Evolutionary conservation across 2,888 invertebrate genomes (phyloP).

Genomic region (Beris morrisii): DNA sequence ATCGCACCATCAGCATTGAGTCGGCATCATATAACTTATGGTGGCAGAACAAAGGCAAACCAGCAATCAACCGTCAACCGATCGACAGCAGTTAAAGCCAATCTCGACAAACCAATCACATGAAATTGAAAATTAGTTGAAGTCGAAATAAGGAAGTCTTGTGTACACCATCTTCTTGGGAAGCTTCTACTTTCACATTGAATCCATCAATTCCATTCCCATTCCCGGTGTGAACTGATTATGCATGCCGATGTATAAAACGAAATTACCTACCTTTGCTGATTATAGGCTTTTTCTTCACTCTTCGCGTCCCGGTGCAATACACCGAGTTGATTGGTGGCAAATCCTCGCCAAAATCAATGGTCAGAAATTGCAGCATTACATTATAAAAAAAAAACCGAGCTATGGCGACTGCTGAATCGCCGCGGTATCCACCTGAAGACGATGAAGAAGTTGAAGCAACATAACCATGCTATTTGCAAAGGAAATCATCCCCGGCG

Average conservation of each 20-base stretch:
- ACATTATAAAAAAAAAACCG: no score
- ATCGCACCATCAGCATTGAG: neutral
- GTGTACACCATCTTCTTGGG: neutral
- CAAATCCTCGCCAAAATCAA: constrained; percentile 8
- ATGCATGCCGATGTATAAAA: constrained; percentile 22
- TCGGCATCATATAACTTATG: neutral
- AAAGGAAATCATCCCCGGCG: constrained; percentile 29
- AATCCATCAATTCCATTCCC: neutral
- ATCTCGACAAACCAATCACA: constrained; percentile 29
- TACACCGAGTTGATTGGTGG: constrained; percentile 26
- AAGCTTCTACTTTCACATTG: constrained; percentile 2
- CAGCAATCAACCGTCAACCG: constrained; percentile 20
- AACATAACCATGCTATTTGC: constrained; percentile 32
- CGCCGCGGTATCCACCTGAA: no score
- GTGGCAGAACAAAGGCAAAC: constrained; percentile 15
- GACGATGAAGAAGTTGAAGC: neutral
- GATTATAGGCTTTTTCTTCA: constrained; percentile 23
- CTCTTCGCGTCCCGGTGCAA: constrained; percentile 5
- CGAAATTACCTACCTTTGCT: constrained; percentile 18
- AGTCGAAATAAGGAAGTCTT: constrained; percentile 30
- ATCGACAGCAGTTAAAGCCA: constrained; percentile 18
- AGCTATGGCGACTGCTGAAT: no score
- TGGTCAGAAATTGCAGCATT: constrained; percentile 15
- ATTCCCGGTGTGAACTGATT: constrained; percentile 29
- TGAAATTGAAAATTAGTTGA: constrained; percentile 31